These are phyloP conservation scores for Gymnodraco acuticeps DNA, from an alignment of 2,797 vertebrate genomes.

Conservation along the genomic window DNA sequence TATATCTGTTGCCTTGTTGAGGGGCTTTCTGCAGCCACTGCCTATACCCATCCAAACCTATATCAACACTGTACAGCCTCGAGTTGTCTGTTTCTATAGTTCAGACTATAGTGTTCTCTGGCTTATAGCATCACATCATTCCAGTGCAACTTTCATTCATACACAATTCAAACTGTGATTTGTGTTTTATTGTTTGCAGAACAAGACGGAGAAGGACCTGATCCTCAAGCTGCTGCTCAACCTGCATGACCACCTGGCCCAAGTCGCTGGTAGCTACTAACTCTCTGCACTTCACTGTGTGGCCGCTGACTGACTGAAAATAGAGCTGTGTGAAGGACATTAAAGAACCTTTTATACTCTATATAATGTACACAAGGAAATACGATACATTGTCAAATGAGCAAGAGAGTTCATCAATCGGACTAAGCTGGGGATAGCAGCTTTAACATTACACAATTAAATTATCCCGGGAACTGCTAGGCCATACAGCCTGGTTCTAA, in stretches of 20 bases:
- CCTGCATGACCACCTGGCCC: slow-evolving; percentile 94
- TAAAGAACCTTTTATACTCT: too few species aligned
- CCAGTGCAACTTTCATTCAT: neutral
- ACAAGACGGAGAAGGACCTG: slow-evolving; percentile 81
- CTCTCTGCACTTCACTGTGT: neutral
- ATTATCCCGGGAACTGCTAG: too few species aligned
- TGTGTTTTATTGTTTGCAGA: slow-evolving; percentile 67
- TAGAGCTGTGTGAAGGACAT: neutral
- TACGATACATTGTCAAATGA: neutral
- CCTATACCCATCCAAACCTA: neutral
- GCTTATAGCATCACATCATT: neutral
- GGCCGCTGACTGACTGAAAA: neutral
- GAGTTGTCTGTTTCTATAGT: neutral
- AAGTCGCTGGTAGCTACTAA: slow-evolving; percentile 89
- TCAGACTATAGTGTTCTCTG: neutral
- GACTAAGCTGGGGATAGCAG: neutral
- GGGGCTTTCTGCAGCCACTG: neutral
- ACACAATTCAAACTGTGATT: neutral
- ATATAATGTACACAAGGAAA: neutral
- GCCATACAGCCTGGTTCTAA: neutral
- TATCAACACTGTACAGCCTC: neutral
- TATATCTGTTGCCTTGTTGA: neutral
- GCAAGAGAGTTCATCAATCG: too few species aligned
- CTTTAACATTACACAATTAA: too few species aligned
- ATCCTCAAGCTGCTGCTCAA: slow-evolving; percentile 92